Conservation (phyloP, 2,888 invertebrate species). For the Mythimna lalbum region DNA sequence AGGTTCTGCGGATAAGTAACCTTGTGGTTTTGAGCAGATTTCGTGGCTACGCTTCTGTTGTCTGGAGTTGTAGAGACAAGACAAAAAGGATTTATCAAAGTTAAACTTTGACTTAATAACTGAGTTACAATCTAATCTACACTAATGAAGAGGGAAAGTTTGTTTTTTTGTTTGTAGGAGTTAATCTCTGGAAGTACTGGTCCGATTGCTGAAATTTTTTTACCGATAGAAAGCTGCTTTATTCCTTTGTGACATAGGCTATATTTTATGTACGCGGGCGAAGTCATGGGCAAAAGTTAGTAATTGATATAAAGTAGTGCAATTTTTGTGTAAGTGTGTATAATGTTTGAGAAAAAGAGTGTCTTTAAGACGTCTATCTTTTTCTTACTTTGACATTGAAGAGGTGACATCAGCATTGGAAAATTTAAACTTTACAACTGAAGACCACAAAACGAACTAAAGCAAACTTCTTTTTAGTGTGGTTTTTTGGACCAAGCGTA, state of each 20-base stretch:
- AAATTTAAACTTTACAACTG: neutral
- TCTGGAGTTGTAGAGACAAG: neutral
- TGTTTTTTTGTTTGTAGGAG: too few relatives aligned
- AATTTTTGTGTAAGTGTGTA: too few relatives aligned
- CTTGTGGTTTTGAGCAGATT: neutral
- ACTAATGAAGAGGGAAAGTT: too few relatives aligned
- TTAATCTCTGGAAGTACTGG: too few relatives aligned
- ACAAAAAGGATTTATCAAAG: neutral
- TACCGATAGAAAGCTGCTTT: too few relatives aligned
- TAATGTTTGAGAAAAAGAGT: neutral
- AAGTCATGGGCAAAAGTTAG: too few relatives aligned
- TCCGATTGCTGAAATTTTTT: too few relatives aligned
- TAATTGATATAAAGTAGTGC: too few relatives aligned
- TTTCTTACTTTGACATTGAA: neutral
- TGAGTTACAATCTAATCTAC: neutral
- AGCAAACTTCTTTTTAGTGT: neutral
- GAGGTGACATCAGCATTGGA: neutral
- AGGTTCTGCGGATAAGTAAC: neutral
- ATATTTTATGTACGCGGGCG: too few relatives aligned
- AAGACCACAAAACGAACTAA: too few relatives aligned
- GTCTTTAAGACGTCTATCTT: too few relatives aligned
- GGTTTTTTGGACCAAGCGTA: neutral
- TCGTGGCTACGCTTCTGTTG: neutral
- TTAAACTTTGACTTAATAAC: neutral
- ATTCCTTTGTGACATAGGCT: too few relatives aligned